These are phyloP conservation scores for Chrysomela aeneicollis DNA, from an alignment of 2,888 invertebrate genomes.

Conservation along the genomic window DNA sequence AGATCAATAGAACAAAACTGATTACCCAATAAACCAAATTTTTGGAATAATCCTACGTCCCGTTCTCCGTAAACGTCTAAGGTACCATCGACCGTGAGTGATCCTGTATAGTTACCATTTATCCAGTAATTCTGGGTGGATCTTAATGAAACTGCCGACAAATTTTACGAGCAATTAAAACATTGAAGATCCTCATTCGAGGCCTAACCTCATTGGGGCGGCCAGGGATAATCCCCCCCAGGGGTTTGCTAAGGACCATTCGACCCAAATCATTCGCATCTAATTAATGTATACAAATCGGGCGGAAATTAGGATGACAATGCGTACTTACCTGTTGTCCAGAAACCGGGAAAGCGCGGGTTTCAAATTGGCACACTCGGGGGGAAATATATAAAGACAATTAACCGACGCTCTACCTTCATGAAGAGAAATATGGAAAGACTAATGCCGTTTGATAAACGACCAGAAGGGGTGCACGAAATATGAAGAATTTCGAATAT, in stretches of 20 bases:
- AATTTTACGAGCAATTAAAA: too few relatives aligned
- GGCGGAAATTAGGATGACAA: constrained; percentile 14
- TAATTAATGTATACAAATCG: constrained; percentile 22
- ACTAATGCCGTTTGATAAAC: constrained; percentile 45
- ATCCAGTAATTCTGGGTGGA: too few relatives aligned
- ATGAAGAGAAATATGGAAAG: constrained; percentile 38
- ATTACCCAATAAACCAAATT: too few relatives aligned
- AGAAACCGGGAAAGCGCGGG: constrained; percentile 20
- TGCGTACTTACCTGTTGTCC: constrained; percentile 33
- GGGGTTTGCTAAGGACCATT: constrained; percentile 10
- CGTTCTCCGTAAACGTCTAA: too few relatives aligned
- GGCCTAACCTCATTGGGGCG: not conserved
- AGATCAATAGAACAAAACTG: too few relatives aligned
- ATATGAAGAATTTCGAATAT: constrained; percentile 42
- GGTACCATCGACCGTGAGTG: too few relatives aligned
- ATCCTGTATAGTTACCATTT: too few relatives aligned
- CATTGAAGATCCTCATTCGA: too few relatives aligned
- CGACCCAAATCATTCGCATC: not conserved
- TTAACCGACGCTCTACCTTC: constrained; percentile 44
- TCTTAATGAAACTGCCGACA: too few relatives aligned
- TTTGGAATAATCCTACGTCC: too few relatives aligned
- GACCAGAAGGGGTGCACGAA: constrained; percentile 34
- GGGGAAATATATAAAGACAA: constrained; percentile 38
- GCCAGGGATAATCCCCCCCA: not conserved
- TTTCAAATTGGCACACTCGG: constrained; percentile 29